Conservation (phyloP, 2,797 vertebrate genomes). For the Xiphophorus birchmanni region DNA sequence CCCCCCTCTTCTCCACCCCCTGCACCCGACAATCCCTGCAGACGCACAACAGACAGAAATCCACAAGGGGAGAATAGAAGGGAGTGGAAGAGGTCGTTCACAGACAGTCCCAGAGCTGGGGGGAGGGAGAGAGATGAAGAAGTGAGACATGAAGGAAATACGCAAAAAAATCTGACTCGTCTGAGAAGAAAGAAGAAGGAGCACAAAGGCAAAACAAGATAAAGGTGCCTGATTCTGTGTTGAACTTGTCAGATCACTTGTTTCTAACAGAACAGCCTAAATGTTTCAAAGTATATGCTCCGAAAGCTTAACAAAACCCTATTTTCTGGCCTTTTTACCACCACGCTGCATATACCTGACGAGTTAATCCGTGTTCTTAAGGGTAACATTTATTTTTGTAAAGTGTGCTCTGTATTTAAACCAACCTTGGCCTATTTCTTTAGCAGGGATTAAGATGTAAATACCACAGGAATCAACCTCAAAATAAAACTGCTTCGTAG, state of each 20-base stretch:
- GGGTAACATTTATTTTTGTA: not conserved
- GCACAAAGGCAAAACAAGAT: slow-evolving; percentile 3
- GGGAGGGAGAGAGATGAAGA: slow-evolving; percentile 34
- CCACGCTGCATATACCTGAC: not conserved
- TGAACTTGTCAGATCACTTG: slow-evolving; percentile 25
- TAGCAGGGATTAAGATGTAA: slow-evolving; percentile 3
- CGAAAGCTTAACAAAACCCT: not conserved
- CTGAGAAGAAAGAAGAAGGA: slow-evolving; percentile 3
- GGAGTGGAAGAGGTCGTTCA: slow-evolving; percentile 21
- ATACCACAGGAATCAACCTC: slow-evolving; percentile 9
- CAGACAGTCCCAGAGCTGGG: slow-evolving; percentile 33
- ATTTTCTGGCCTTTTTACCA: not conserved
- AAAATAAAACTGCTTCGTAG: slow-evolving; percentile 22
- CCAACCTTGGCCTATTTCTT: not conserved
- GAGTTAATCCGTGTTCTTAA: not conserved
- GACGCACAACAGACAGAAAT: slow-evolving; percentile 43
- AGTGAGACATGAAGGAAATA: slow-evolving; percentile 27
- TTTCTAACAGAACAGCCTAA: slow-evolving; percentile 5
- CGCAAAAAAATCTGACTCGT: not conserved
- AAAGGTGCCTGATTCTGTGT: not conserved
- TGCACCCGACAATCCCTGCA: not conserved
- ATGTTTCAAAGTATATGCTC: slow-evolving; percentile 18
- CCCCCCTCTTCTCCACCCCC: not conserved
- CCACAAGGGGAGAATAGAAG: slow-evolving; percentile 22
- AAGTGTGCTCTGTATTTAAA: not conserved